A percentile compares a stretch with the other conserved stretches of the same genome.
These are phyloP conservation scores for Seladonia tumulorum DNA, from an alignment of 2,888 invertebrate genomes.

Conservation along the genomic window DNA sequence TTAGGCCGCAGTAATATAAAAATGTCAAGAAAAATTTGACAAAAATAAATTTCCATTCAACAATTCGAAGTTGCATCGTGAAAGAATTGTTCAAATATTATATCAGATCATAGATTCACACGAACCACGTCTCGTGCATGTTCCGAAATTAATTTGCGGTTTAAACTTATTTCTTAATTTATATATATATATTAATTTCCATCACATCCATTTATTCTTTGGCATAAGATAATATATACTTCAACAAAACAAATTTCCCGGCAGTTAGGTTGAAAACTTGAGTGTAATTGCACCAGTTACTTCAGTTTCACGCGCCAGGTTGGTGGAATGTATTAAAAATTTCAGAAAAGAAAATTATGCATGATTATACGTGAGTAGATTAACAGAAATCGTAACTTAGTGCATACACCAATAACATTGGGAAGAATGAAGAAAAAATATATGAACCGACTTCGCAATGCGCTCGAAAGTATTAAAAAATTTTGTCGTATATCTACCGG, in stretches of 20 bases:
- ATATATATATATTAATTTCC: neutral
- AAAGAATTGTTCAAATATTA: neutral
- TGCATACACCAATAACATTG: neutral
- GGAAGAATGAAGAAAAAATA: neutral
- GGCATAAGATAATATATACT: slow-evolving; percentile 11
- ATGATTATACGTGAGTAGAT: neutral
- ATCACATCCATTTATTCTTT: slow-evolving; percentile 3
- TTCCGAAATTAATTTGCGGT: neutral
- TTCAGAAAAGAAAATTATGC: neutral
- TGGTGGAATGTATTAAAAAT: slow-evolving; percentile 12
- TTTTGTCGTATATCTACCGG: neutral
- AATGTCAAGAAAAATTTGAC: neutral
- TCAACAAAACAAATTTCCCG: neutral
- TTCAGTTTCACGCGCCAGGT: neutral
- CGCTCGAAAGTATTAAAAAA: neutral
- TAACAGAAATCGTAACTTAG: neutral
- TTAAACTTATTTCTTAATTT: neutral
- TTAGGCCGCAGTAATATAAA: slow-evolving; percentile 10
- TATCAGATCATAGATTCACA: neutral
- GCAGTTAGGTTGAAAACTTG: slow-evolving; percentile 1
- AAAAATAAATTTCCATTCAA: neutral
- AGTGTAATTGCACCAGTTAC: neutral
- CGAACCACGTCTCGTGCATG: neutral
- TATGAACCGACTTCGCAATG: neutral
- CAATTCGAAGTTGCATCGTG: neutral